Evolutionary conservation across 2,113 vertebrate genomes (phyloP).

Genomic region (Odocoileus hemionus): DNA sequence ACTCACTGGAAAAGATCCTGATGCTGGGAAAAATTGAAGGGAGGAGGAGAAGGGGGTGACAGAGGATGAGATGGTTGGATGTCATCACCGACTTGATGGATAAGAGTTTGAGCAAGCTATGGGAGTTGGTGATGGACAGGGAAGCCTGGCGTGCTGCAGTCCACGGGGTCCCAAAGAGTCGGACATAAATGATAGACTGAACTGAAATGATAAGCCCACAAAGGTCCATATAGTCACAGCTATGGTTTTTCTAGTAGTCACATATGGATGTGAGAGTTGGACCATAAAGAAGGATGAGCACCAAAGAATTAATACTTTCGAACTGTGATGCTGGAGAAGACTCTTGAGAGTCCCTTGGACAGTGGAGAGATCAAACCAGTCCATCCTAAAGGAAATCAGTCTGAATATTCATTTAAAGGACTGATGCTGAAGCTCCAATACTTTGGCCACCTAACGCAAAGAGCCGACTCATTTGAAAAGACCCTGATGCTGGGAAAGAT

Average conservation of each 20-base stretch:
- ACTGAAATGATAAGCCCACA: not conserved
- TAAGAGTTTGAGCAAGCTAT: not conserved
- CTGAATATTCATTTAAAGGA: not conserved
- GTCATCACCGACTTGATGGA: not conserved
- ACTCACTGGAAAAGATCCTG: not conserved
- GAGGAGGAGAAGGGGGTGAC: not conserved
- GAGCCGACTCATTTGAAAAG: not conserved
- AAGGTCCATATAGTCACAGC: not conserved
- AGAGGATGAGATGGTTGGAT: not conserved
- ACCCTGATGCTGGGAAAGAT: not conserved
- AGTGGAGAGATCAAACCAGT: not conserved
- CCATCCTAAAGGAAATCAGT: not conserved
- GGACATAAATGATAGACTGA: not conserved
- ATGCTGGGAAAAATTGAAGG: not conserved
- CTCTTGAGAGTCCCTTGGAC: not conserved
- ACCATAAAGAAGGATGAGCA: not conserved
- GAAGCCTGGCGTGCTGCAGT: not conserved
- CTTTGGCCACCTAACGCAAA: not conserved
- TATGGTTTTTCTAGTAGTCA: not conserved
- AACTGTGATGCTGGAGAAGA: not conserved
- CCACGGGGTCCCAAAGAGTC: not conserved
- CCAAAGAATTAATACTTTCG: not conserved
- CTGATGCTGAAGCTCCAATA: not conserved
- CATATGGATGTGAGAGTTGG: not conserved
- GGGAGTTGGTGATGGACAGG: not conserved